Percentiles rank a stretch among this genome's conserved stretches.
Conservation (phyloP, 2,113 vertebrate genomes). For the Gyps fulvus region DNA sequence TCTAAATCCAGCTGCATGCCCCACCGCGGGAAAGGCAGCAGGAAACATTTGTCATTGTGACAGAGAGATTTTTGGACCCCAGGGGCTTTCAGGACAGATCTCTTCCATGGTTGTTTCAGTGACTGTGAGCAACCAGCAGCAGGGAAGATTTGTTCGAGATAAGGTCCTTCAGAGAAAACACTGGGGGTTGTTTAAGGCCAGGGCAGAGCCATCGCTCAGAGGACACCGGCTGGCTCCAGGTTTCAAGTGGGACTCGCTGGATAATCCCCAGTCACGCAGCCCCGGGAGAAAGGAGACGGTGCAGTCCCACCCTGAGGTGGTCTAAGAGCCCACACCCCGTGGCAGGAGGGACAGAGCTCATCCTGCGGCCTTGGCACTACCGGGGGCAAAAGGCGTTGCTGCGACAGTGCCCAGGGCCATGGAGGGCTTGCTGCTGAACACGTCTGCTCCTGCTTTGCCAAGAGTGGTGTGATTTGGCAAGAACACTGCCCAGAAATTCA, state of each 20-base stretch:
- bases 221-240: neutral
- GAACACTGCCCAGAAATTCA: neutral
- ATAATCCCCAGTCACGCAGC: neutral
- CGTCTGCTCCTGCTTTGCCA: rapidly evolving
- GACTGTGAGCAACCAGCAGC: rapidly evolving
- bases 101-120: rapidly evolving
- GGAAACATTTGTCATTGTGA: neutral
- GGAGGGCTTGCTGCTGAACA: neutral
- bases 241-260: neutral
- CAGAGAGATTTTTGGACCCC: neutral
- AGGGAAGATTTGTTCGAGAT: neutral
- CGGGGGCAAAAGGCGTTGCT: neutral
- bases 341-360: neutral
- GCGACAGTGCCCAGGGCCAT: rapidly evolving
- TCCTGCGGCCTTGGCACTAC: neutral
- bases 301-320: too few species aligned
- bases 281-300: neutral
- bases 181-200: neutral
- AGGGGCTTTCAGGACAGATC: neutral
- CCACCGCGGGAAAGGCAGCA: neutral
- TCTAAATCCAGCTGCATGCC: rapidly evolving
- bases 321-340: rapidly evolving
- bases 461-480: rapidly evolving
- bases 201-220: neutral
- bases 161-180: neutral